Evolutionary conservation across 2,888 invertebrate genomes (phyloP).

Genomic region (Teleiodes luculella): DNA sequence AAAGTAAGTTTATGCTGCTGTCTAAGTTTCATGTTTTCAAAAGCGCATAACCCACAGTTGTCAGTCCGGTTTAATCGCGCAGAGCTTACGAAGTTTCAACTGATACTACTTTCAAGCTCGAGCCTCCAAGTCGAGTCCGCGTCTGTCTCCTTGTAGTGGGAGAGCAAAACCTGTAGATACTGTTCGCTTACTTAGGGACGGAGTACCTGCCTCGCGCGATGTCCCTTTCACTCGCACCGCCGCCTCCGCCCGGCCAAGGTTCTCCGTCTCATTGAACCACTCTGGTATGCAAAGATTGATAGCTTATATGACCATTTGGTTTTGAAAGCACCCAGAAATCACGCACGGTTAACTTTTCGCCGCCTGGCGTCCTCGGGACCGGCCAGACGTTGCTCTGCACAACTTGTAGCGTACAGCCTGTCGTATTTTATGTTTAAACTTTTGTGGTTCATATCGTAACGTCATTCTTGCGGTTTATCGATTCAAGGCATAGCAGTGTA

Average conservation of each 20-base stretch:
- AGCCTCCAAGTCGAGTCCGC: conserved; percentile 67
- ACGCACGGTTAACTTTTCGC: conserved; percentile 77
- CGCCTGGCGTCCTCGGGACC: conserved; percentile 73
- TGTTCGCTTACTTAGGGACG: conserved; percentile 69
- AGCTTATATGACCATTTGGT: conserved; percentile 78
- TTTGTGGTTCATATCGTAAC: conserved; percentile 51
- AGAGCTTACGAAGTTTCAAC: conserved; percentile 55
- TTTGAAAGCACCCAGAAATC: conserved; percentile 76
- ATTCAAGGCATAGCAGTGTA: conserved; percentile 44
- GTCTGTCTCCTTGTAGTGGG: conserved; percentile 74
- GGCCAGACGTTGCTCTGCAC: conserved; percentile 54
- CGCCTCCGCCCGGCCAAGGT: conserved; percentile 40
- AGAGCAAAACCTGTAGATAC: conserved; percentile 78
- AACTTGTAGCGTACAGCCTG: conserved; percentile 35
- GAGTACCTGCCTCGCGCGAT: conserved; percentile 59
- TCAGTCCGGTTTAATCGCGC: conserved; percentile 45
- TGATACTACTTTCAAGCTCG: conserved; percentile 69
- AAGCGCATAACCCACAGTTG: too few species aligned
- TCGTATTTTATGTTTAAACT: conserved; percentile 40
- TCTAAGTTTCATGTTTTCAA: too few species aligned
- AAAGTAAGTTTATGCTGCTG: too few species aligned
- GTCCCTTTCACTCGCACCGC: conserved; percentile 65
- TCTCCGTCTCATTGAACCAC: conserved; percentile 68
- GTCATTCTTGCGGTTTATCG: conserved; percentile 57
- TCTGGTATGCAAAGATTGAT: conserved; percentile 79